Percentiles rank a stretch among this genome's conserved stretches.
These are phyloP conservation scores for Hydrochoerus hydrochaeris DNA, from an alignment of 2,113 vertebrate genomes.

Conservation along the genomic window DNA sequence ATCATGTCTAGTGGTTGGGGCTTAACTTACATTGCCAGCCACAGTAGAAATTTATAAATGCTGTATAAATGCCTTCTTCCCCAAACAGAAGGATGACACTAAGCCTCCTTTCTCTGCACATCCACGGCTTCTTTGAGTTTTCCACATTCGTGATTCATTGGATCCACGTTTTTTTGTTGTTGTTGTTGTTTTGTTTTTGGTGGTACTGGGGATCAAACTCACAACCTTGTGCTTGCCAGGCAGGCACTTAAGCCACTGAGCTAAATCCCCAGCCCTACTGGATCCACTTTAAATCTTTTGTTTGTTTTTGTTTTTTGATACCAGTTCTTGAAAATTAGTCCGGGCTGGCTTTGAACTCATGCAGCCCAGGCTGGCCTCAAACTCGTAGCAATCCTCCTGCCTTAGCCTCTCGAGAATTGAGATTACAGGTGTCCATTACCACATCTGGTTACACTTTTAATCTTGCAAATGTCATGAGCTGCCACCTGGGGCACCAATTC, in stretches of 20 bases:
- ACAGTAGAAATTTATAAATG: neutral
- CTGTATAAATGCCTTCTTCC: neutral
- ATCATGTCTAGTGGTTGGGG: neutral
- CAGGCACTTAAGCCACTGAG: too few relatives aligned
- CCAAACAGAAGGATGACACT: neutral
- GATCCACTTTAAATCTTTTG: neutral
- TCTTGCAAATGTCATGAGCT: neutral
- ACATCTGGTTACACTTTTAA: neutral
- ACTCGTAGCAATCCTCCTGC: neutral
- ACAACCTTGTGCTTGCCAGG: too few relatives aligned
- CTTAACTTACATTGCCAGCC: neutral
- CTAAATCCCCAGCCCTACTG: too few relatives aligned
- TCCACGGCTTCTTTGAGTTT: neutral
- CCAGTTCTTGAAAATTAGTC: too few relatives aligned
- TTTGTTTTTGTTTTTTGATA: neutral
- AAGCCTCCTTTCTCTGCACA: accelerated
- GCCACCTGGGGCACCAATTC: neutral
- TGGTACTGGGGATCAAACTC: too few relatives aligned
- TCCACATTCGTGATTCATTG: neutral
- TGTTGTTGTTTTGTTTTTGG: neutral
- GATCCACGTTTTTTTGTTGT: neutral
- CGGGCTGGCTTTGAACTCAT: neutral
- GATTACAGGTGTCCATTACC: neutral
- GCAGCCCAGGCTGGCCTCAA: neutral
- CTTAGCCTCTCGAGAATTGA: neutral